phyloP scores from a whole-genome alignment of 2,113 vertebrate species.

The Lagopus muta region DNA sequence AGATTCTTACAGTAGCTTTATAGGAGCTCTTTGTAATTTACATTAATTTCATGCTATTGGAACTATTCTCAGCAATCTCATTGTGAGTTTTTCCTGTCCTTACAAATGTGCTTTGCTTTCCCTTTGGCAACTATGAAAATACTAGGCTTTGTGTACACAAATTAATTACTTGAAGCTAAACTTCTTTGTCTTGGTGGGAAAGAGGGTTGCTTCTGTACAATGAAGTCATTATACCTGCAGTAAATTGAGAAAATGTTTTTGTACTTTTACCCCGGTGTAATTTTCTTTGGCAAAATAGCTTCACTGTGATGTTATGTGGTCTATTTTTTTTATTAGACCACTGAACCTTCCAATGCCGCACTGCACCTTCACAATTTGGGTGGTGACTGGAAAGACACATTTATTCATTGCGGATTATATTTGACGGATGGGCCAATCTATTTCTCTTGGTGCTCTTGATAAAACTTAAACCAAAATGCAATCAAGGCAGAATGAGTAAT shows the following conservation, averaged over 20 bases:
- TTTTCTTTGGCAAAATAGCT: background rate
- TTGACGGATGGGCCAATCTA: background rate
- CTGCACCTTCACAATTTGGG: background rate
- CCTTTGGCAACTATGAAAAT: constrained; percentile 42
- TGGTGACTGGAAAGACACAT: background rate
- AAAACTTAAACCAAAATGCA: constrained; percentile 16
- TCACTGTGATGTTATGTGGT: background rate
- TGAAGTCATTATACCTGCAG: background rate
- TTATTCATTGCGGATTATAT: background rate
- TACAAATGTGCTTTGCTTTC: constrained; percentile 36
- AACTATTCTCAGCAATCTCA: constrained; percentile 41
- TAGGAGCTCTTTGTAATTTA: constrained; percentile 57
- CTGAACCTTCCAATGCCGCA: background rate
- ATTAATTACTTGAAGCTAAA: constrained; percentile 44
- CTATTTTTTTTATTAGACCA: background rate
- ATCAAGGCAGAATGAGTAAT: background rate
- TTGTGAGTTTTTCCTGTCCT: background rate
- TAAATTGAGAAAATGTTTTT: background rate
- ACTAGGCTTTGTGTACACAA: background rate
- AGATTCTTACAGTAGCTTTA: constrained; percentile 21
- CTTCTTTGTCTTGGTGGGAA: constrained; percentile 1
- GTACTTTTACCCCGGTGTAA: background rate
- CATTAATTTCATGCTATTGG: constrained; percentile 53
- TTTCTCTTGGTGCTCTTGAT: background rate
- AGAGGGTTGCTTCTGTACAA: background rate